phyloP scores from a whole-genome alignment of 2,113 vertebrate genomes.

The Bufo bufo region DNA sequence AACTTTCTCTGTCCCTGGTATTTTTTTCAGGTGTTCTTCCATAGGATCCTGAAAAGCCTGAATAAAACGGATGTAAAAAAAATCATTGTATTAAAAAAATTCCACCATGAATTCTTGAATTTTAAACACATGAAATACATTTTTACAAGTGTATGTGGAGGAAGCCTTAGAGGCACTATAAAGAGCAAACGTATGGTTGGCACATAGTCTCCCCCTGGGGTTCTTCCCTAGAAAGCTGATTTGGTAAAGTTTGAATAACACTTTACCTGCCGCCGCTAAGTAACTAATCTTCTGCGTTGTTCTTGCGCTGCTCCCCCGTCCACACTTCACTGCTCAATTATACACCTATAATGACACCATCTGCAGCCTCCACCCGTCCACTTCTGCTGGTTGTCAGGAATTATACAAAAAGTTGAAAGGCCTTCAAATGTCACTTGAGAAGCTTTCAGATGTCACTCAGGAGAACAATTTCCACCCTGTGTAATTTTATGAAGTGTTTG shows the following conservation, averaged over 20 bases:
- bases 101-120: no score
- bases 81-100: no score
- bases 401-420: conserved; percentile 18
- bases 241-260: not conserved
- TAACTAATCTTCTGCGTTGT: not conserved
- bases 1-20: no score
- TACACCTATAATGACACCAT: conserved; percentile 41
- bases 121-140: no score
- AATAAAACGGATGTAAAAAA: no score
- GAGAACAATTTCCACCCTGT: conserved; percentile 32
- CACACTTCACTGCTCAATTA: conserved; percentile 28
- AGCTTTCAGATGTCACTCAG: conserved; percentile 42
- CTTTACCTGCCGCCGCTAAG: not conserved
- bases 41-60: no score
- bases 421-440: conserved; percentile 22
- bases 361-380: conserved; percentile 34
- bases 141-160: no score
- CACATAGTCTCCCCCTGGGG: not conserved
- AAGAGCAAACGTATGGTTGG: not conserved
- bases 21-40: no score
- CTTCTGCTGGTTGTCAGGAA: conserved; percentile 34
- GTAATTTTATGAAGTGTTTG: conserved; percentile 49
- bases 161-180: not conserved
- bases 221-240: not conserved
- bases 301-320: not conserved